These are phyloP conservation scores for Alcedo quadribrachys DNA, from an alignment of 2,797 vertebrate genomes.

Conservation along the genomic window DNA sequence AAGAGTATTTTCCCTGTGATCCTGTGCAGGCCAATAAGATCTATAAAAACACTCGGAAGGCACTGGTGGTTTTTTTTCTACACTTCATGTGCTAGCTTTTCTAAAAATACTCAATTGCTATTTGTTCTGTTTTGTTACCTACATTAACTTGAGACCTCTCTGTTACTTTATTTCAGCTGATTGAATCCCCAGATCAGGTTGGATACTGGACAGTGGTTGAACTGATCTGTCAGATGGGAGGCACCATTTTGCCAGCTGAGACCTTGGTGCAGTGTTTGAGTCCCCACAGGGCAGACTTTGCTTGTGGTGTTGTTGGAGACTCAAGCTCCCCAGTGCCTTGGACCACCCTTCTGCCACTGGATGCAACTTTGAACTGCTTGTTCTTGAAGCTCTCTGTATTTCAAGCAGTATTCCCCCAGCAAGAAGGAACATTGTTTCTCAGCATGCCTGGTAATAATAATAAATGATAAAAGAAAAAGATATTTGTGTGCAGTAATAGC, in stretches of 20 bases:
- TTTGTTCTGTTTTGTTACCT: neutral
- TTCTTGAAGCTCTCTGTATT: slow-evolving; percentile 79
- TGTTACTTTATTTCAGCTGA: slow-evolving; percentile 74
- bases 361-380: slow-evolving; percentile 82
- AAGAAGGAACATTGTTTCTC: slow-evolving; percentile 79
- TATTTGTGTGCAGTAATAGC: neutral
- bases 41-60: neutral
- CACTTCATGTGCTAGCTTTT: accelerated
- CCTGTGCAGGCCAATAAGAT: neutral
- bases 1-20: neutral
- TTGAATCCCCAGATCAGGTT: slow-evolving; percentile 77
- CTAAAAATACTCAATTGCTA: accelerated
- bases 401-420: slow-evolving; percentile 80
- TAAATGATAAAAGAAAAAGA: no score
- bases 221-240: slow-evolving; percentile 78
- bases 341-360: slow-evolving; percentile 73
- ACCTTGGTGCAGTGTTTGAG: slow-evolving; percentile 66
- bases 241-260: slow-evolving; percentile 85
- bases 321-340: neutral
- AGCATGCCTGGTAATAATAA: slow-evolving; percentile 65
- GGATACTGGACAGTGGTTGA: slow-evolving; percentile 84
- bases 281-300: neutral
- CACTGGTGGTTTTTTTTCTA: neutral
- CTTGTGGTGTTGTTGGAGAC: neutral
- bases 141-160: neutral